Conservation (phyloP, 2,888 invertebrate genomes). For the Mythimna lalbum region DNA sequence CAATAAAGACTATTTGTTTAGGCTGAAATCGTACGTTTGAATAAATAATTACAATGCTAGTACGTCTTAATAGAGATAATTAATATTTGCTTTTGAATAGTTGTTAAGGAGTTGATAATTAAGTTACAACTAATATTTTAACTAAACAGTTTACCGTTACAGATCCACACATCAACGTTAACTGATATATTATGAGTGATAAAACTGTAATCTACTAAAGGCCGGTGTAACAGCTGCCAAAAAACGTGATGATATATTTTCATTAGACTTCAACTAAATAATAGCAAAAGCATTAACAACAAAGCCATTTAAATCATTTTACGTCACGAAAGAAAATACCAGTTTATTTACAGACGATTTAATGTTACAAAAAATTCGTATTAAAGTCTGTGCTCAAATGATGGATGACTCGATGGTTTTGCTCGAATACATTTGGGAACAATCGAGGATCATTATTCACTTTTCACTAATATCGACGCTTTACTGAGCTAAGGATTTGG, state of each 20-base stretch:
- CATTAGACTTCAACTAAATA: constrained; percentile 7
- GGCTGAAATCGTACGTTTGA: constrained; percentile 40
- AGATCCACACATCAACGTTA: not conserved
- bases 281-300: constrained; percentile 26
- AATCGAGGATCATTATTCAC: constrained; percentile 54
- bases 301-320: constrained; percentile 17
- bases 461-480: constrained; percentile 33
- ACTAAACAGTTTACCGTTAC: not conserved
- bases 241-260: constrained; percentile 14
- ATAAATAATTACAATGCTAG: constrained; percentile 28
- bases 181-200: constrained; percentile 12
- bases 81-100: constrained; percentile 22
- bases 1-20: constrained; percentile 36
- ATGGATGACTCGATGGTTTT: constrained; percentile 33
- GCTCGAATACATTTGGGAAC: constrained; percentile 39
- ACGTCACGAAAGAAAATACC: constrained; percentile 21
- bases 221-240: not conserved
- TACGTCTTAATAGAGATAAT: constrained; percentile 9
- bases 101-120: constrained; percentile 18
- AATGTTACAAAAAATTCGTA: constrained; percentile 33
- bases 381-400: constrained; percentile 33
- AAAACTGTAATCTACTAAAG: constrained; percentile 3
- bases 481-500: constrained; percentile 14
- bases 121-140: constrained; percentile 4
- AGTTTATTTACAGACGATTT: constrained; percentile 37